Evolutionary conservation across 2,113 vertebrate species (phyloP).

Genomic region (Onychostruthus taczanowskii): DNA sequence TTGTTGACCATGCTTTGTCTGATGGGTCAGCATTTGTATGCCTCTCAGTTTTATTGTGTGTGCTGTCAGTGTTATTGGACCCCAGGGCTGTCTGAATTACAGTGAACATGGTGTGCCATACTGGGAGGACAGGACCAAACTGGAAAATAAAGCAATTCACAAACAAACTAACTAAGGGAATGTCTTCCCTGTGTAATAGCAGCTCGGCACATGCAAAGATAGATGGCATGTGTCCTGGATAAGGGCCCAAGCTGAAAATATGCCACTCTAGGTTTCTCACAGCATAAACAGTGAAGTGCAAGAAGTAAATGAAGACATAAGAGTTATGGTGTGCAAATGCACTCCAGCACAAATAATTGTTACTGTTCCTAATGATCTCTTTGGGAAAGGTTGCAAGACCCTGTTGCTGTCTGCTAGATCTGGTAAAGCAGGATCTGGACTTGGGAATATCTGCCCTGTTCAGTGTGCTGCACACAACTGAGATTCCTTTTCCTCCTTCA

Average conservation of each 20-base stretch:
- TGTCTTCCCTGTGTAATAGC: background rate
- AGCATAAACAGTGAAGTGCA: background rate
- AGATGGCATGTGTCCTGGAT: background rate
- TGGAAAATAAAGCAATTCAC: background rate
- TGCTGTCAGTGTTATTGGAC: background rate
- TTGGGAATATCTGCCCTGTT: background rate
- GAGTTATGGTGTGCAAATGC: background rate
- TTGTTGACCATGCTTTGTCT: background rate
- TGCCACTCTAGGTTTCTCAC: background rate
- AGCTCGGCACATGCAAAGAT: background rate
- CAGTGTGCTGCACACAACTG: background rate
- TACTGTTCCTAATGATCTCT: background rate
- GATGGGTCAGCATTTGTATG: slow-evolving; percentile 9
- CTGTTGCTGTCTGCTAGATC: background rate
- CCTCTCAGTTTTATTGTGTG: slow-evolving; percentile 19
- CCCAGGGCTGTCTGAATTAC: background rate
- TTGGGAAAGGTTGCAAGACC: background rate
- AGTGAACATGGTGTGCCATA: background rate
- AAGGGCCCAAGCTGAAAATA: background rate
- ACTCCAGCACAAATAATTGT: background rate
- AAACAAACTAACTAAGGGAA: background rate
- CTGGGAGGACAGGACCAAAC: background rate
- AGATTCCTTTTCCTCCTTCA: background rate
- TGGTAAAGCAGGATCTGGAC: background rate
- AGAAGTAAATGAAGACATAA: background rate